These are phyloP conservation scores for Channa striata DNA, from an alignment of 2,797 vertebrate genomes.

Conservation along the genomic window DNA sequence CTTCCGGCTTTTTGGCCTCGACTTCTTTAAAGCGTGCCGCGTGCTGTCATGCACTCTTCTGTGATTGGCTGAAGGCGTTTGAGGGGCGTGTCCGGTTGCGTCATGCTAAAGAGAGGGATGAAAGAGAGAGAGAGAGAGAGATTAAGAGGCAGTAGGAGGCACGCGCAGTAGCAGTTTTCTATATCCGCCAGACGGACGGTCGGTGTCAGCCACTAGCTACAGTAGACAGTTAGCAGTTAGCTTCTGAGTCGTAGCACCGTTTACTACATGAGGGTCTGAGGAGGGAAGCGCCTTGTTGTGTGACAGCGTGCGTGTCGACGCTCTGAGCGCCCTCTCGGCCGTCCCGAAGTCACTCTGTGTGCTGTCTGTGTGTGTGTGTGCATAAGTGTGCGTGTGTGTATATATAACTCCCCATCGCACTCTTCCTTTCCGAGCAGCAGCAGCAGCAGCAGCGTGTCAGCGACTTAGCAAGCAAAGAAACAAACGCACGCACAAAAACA, in stretches of 20 bases:
- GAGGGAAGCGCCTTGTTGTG: not conserved
- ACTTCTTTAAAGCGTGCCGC: slow-evolving; percentile 69
- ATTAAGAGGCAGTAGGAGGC: slow-evolving; percentile 55
- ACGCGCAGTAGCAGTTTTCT: slow-evolving; percentile 68
- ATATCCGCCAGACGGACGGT: slow-evolving; percentile 54
- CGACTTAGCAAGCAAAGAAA: slow-evolving; percentile 36
- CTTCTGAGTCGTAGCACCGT: slow-evolving; percentile 45
- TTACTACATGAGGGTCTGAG: slow-evolving; percentile 25
- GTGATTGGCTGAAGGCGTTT: slow-evolving; percentile 63
- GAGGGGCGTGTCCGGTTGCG: slow-evolving; percentile 40
- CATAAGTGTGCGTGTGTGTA: slow-evolving; percentile 14
- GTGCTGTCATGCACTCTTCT: slow-evolving; percentile 11
- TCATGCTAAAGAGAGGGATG: slow-evolving; percentile 50
- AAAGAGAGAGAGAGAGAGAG: slow-evolving; percentile 40
- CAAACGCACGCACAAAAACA: slow-evolving; percentile 40
- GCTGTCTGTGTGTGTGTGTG: slow-evolving; percentile 20
- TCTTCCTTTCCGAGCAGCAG: slow-evolving; percentile 38
- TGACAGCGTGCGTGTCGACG: slow-evolving; percentile 40
- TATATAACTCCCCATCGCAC: slow-evolving; percentile 34
- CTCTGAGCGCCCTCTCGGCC: slow-evolving; percentile 28
- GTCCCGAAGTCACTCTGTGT: slow-evolving; percentile 60
- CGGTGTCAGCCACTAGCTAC: slow-evolving; percentile 72
- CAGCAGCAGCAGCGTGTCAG: slow-evolving; percentile 19
- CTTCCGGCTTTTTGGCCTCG: not conserved
- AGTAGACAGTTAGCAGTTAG: slow-evolving; percentile 70